Evolutionary conservation across 1,140 invertebrate species (phyloP).

Genomic region (Drosophila oshimai): DNA sequence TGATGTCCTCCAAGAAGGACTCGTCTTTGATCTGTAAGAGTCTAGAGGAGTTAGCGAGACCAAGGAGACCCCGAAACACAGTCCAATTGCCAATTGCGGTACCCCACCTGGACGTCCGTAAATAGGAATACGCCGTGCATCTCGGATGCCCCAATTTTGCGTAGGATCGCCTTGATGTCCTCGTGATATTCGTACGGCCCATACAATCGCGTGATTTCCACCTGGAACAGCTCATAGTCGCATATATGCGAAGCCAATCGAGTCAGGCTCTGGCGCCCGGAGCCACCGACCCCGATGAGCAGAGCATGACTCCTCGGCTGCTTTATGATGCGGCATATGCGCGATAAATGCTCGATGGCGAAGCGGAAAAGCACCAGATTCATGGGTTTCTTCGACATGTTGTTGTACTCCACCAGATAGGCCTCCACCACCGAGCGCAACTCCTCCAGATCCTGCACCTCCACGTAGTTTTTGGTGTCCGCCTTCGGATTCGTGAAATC

Average conservation of each 20-base stretch:
- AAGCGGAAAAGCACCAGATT: constrained; percentile 97
- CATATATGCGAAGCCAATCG: constrained; percentile 95
- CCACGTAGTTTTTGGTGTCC: constrained; percentile 93
- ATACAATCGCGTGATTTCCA: constrained; percentile 95
- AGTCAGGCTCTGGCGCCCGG: constrained; percentile 94
- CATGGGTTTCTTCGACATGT: constrained; percentile 99
- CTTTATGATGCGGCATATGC: constrained; percentile 95
- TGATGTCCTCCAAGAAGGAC: constrained; percentile 96
- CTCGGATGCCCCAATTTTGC: constrained; percentile 91
- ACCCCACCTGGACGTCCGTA: constrained; percentile 90
- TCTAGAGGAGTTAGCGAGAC: constrained; percentile 39
- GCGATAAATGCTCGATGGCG: constrained; percentile 96
- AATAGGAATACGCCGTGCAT: constrained; percentile 96
- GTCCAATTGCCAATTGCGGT: constrained; percentile 15
- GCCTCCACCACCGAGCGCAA: constrained; percentile 93
- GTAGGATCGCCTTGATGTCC: constrained; percentile 92
- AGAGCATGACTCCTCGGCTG: constrained; percentile 94
- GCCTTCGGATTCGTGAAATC: constrained; percentile 97
- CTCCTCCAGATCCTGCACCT: constrained; percentile 92
- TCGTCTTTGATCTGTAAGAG: constrained; percentile 93
- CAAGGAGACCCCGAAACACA: background rate
- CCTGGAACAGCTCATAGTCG: constrained; percentile 95
- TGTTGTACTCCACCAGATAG: constrained; percentile 96
- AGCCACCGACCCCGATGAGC: constrained; percentile 95
- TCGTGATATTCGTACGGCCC: constrained; percentile 94